These are phyloP conservation scores for Oreochromis aureus DNA, from an alignment of 2,113 vertebrate species.

Conservation along the genomic window DNA sequence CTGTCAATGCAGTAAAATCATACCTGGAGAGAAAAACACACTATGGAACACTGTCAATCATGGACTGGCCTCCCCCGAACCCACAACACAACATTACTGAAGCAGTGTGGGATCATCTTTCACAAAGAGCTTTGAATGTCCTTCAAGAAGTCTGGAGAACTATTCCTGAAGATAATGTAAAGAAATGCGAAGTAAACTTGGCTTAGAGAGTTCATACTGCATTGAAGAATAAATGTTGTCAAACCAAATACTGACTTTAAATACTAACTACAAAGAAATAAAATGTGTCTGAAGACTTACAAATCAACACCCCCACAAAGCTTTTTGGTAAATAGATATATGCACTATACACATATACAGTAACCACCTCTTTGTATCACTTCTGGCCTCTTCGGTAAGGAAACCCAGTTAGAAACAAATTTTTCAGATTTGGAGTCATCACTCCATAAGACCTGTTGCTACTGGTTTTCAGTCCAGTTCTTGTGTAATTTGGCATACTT, in stretches of 20 bases:
- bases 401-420: background rate
- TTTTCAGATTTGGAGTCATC: background rate
- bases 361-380: background rate
- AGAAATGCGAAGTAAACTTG: too few relatives aligned
- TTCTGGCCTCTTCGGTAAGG: background rate
- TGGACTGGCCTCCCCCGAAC: too few relatives aligned
- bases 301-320: background rate
- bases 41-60: background rate
- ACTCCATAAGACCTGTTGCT: background rate
- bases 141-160: too few relatives aligned
- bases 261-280: background rate
- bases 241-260: background rate
- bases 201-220: too few relatives aligned
- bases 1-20: background rate
- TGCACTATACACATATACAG: background rate
- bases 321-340: background rate
- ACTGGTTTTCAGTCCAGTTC: background rate
- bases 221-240: background rate
- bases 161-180: too few relatives aligned
- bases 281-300: background rate
- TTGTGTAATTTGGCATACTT: background rate
- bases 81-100: background rate
- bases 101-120: too few relatives aligned
- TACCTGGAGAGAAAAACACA: background rate
- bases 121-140: too few relatives aligned